These are phyloP conservation scores for Cynopterus sphinx DNA, from an alignment of 2,797 vertebrate species.

Conservation along the genomic window DNA sequence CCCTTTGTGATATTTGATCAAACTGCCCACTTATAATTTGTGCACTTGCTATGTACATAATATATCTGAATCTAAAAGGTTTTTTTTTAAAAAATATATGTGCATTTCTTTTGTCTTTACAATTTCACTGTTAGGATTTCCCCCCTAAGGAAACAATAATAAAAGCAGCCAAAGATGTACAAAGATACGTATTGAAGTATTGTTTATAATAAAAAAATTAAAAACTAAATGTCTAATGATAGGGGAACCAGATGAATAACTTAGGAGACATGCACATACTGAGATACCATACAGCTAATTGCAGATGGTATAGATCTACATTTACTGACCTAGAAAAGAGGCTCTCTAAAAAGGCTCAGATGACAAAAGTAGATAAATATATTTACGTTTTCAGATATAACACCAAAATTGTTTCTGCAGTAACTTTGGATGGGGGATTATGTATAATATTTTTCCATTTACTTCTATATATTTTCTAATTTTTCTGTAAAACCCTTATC, in stretches of 20 bases:
- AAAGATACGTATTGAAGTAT: background rate
- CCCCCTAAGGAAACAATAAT: background rate
- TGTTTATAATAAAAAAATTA: slow-evolving; percentile 22
- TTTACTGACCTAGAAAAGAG: background rate
- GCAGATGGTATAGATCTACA: background rate
- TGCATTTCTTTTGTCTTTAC: background rate
- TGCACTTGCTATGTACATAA: background rate
- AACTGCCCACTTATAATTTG: background rate
- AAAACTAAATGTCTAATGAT: background rate
- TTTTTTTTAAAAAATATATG: background rate
- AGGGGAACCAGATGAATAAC: slow-evolving; percentile 10
- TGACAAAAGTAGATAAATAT: background rate
- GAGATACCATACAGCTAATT: background rate
- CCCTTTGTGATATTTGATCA: background rate
- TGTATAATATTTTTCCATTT: background rate
- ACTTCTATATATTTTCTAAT: background rate
- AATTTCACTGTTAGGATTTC: background rate
- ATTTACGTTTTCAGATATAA: background rate
- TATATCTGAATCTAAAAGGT: background rate
- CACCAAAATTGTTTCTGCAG: background rate
- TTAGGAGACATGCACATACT: background rate
- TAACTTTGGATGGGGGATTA: background rate
- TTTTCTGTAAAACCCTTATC: background rate
- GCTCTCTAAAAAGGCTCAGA: background rate
- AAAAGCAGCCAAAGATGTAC: background rate